Conservation (phyloP, 2,113 vertebrate species). For the Perca fluviatilis region DNA sequence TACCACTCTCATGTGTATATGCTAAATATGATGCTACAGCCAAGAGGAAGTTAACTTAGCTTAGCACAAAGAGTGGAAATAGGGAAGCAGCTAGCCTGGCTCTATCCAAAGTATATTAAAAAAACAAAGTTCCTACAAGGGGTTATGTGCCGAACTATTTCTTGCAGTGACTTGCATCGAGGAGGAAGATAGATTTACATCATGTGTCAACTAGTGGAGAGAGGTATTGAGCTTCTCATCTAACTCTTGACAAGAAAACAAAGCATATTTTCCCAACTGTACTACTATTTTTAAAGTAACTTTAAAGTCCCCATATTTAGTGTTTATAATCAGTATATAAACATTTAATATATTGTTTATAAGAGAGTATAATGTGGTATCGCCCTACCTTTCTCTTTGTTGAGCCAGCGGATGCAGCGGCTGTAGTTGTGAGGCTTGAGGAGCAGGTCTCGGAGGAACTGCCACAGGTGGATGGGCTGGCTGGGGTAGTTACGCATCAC, state of each 20-base stretch:
- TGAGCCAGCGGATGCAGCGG: slow-evolving; percentile 94
- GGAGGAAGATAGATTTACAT: too few species aligned
- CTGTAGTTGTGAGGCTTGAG: slow-evolving; percentile 93
- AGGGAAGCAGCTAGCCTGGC: too few species aligned
- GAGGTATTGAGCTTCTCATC: not conserved
- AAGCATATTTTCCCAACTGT: not conserved
- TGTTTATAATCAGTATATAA: not conserved
- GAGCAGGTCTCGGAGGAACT: slow-evolving; percentile 94
- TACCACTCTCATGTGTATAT: too few species aligned
- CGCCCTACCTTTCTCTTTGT: slow-evolving; percentile 92
- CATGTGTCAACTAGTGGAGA: too few species aligned
- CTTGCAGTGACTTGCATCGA: too few species aligned
- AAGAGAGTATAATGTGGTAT: not conserved
- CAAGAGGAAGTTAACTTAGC: too few species aligned
- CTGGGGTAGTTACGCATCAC: slow-evolving; percentile 88
- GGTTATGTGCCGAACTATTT: too few species aligned
- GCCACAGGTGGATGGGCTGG: slow-evolving; percentile 97
- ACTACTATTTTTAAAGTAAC: not conserved
- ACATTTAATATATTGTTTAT: not conserved
- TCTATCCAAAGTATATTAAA: too few species aligned
- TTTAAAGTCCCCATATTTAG: too few species aligned
- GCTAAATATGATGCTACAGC: too few species aligned
- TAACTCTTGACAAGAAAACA: not conserved
- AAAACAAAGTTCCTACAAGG: too few species aligned
- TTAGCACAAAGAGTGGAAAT: too few species aligned